These are phyloP conservation scores for Nycteola revayana DNA, from an alignment of 2,888 invertebrate species.

Conservation along the genomic window DNA sequence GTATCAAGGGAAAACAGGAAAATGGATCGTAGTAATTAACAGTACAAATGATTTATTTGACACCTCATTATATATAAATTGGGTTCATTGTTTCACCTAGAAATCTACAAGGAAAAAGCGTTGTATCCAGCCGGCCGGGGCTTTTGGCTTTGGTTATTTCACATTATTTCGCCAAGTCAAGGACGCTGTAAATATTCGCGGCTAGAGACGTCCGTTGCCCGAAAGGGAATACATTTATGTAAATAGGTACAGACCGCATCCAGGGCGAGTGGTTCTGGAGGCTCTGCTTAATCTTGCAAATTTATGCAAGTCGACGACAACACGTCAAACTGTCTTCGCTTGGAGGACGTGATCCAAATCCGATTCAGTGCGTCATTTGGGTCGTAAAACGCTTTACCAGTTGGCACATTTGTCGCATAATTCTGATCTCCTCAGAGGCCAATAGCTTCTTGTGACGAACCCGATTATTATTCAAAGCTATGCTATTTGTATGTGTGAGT, in stretches of 20 bases:
- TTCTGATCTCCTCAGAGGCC: slow-evolving; percentile 59
- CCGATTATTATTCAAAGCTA: slow-evolving; percentile 65
- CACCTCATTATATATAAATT: slow-evolving; percentile 10
- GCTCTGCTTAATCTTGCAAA: slow-evolving; percentile 75
- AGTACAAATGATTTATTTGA: slow-evolving; percentile 19
- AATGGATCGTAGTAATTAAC: slow-evolving; percentile 19
- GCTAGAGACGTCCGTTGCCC: slow-evolving; percentile 33
- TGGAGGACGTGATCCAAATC: slow-evolving; percentile 75
- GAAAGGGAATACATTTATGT: slow-evolving; percentile 66
- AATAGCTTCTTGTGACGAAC: slow-evolving; percentile 40
- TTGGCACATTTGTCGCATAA: slow-evolving; percentile 76
- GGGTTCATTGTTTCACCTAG: background rate
- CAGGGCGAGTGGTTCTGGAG: slow-evolving; percentile 42
- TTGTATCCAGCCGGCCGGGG: no score
- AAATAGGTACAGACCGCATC: slow-evolving; percentile 59
- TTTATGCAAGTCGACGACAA: slow-evolving; percentile 77
- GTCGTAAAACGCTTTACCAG: slow-evolving; percentile 74
- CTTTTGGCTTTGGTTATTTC: background rate
- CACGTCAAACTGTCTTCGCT: slow-evolving; percentile 75
- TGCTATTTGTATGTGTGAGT: slow-evolving; percentile 35
- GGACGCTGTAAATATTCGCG: slow-evolving; percentile 35
- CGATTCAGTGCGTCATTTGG: slow-evolving; percentile 70
- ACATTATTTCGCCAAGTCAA: slow-evolving; percentile 12
- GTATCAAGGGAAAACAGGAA: slow-evolving; percentile 11
- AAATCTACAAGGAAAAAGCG: slow-evolving; percentile 1